Conservation (phyloP, 92 coral and sea anemone genomes). For the Metridium senile region DNA sequence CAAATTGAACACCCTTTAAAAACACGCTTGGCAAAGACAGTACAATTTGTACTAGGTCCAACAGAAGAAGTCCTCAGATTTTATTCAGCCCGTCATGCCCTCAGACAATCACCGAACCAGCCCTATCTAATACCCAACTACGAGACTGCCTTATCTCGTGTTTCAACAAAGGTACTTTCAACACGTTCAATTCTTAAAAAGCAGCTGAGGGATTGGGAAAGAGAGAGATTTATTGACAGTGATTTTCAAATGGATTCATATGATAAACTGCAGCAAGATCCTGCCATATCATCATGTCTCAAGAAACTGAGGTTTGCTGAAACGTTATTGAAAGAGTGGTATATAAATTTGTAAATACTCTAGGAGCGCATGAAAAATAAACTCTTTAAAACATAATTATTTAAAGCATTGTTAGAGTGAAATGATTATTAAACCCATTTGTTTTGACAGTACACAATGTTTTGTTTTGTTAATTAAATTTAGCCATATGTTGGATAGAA, state of each 20-base stretch:
- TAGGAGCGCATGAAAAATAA: not conserved
- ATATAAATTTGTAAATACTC: not conserved
- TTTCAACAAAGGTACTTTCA: conserved; percentile 7
- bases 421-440: not conserved
- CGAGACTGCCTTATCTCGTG: not conserved
- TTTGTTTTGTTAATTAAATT: too few relatives aligned
- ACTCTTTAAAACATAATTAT: not conserved
- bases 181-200: not conserved
- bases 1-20: not conserved
- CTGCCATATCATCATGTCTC: not conserved
- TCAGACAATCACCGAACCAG: not conserved
- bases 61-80: not conserved
- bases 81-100: not conserved
- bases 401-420: too few relatives aligned
- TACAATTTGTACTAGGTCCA: not conserved
- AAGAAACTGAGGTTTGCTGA: conserved; percentile 18
- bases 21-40: not conserved
- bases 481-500: too few relatives aligned
- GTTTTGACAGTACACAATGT: too few relatives aligned
- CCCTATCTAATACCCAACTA: not conserved
- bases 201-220: conserved; percentile 25
- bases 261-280: conserved; percentile 15
- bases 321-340: conserved; percentile 9
- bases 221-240: not conserved
- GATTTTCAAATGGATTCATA: conserved; percentile 14